Evolutionary conservation across 2,888 invertebrate genomes (phyloP).

Genomic region (Uropetala carovei): DNA sequence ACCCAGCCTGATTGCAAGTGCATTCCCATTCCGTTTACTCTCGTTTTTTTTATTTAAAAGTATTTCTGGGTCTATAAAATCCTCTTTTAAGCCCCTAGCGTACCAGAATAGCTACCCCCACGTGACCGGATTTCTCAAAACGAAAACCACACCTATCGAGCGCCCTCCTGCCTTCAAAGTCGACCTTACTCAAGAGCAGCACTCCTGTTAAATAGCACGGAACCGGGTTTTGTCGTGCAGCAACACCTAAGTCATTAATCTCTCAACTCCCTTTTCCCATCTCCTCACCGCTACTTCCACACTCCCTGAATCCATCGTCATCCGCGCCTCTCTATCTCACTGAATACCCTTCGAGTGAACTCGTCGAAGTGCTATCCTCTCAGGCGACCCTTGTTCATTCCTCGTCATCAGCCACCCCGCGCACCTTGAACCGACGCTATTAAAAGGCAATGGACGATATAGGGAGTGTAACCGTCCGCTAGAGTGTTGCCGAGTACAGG

Average conservation of each 20-base stretch:
- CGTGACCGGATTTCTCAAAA: constrained; percentile 7
- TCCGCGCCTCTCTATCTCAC: neutral
- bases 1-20: too few species aligned
- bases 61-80: constrained; percentile 24
- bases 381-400: too few species aligned
- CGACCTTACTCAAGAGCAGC: constrained; percentile 32
- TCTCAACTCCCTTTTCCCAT: neutral
- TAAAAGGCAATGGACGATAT: neutral
- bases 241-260: constrained; percentile 34
- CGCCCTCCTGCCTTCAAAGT: neutral
- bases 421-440: neutral
- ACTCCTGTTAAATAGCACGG: constrained; percentile 35
- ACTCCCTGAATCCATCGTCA: neutral
- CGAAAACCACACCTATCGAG: constrained; percentile 22
- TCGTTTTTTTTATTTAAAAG: neutral
- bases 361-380: too few species aligned
- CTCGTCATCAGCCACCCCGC: neutral
- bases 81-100: constrained; percentile 16
- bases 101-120: constrained; percentile 19
- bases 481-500: too few species aligned
- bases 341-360: neutral
- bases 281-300: neutral
- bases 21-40: too few species aligned
- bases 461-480: too few species aligned
- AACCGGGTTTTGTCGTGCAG: constrained; percentile 32